Evolutionary conservation across 2,113 vertebrate genomes (phyloP).

Genomic region (Recurvirostra avosetta): DNA sequence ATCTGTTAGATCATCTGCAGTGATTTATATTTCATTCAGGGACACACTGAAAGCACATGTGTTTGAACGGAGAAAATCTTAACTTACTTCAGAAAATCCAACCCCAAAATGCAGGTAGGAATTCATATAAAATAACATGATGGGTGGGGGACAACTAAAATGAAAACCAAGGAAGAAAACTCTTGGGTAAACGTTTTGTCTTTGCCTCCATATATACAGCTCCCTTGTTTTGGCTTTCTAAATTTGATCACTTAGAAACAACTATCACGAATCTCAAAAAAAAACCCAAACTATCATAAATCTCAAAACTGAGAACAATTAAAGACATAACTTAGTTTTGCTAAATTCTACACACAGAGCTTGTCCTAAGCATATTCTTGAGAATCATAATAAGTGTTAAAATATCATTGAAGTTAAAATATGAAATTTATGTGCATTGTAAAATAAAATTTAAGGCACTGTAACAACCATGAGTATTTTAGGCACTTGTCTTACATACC

Average conservation of each 20-base stretch:
- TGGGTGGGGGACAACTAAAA: accelerated
- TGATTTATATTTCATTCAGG: background rate
- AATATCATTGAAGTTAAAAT: background rate
- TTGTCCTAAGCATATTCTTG: background rate
- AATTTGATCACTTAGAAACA: background rate
- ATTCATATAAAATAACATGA: background rate
- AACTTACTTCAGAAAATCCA: background rate
- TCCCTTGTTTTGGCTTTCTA: background rate
- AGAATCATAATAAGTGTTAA: background rate
- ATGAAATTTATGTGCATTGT: background rate
- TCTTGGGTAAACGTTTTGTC: background rate
- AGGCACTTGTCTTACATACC: background rate
- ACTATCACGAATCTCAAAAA: background rate
- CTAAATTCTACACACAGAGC: background rate
- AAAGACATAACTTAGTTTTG: background rate
- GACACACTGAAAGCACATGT: background rate
- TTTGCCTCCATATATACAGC: background rate
- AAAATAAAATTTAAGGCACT: background rate
- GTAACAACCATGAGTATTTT: background rate
- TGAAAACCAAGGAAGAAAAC: background rate
- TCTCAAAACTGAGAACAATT: background rate
- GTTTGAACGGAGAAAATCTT: background rate
- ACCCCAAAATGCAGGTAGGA: background rate
- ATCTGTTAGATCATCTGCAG: background rate
- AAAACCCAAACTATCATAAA: background rate